Evolutionary conservation across 2,797 vertebrate species (phyloP).

Genomic region (Pitangus sulphuratus): DNA sequence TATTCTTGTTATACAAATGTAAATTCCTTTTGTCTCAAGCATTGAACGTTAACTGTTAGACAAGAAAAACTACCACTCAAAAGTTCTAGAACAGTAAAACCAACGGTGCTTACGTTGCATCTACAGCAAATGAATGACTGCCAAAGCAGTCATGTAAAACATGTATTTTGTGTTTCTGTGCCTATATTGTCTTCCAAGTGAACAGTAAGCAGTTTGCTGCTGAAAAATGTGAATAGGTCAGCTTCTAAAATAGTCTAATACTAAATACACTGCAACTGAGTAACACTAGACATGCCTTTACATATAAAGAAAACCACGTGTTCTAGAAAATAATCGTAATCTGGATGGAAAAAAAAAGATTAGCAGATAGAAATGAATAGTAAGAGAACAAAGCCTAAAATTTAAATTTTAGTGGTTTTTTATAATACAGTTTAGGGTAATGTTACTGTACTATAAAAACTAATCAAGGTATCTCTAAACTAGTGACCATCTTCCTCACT

Average conservation of each 20-base stretch:
- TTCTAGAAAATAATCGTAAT: background rate
- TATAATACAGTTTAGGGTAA: background rate
- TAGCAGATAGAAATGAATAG: background rate
- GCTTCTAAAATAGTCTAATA: background rate
- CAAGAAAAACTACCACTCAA: background rate
- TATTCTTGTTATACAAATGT: background rate
- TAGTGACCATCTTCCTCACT: background rate
- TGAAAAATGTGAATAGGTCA: background rate
- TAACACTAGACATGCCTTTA: background rate
- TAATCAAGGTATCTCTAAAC: background rate
- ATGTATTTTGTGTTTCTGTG: background rate
- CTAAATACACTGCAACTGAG: background rate
- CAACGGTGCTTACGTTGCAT: background rate
- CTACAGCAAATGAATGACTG: background rate
- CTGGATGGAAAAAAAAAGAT: background rate
- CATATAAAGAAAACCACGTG: background rate
- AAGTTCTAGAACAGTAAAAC: background rate
- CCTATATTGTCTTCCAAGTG: background rate
- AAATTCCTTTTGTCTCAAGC: background rate
- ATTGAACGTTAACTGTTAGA: background rate
- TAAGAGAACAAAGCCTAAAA: background rate
- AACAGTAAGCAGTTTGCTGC: background rate
- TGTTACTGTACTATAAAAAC: background rate
- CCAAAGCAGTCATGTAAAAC: background rate
- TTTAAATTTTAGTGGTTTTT: background rate